A percentile compares a stretch with the other conserved stretches of the same genome.
phyloP scores from a whole-genome alignment of 1,140 invertebrate species.

The Galendromus occidentalis region DNA sequence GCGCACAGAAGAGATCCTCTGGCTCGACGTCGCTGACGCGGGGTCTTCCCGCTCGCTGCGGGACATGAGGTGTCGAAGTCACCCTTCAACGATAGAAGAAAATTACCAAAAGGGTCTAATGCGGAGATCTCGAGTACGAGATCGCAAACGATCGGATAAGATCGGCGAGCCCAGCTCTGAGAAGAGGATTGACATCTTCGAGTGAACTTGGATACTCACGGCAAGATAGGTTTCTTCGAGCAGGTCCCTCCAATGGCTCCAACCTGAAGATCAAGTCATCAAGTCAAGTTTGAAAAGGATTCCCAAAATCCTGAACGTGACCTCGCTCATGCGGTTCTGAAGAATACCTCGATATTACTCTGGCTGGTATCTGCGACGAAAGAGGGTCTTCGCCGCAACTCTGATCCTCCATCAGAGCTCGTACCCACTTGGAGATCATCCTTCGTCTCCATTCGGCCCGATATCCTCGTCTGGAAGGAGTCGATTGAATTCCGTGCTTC shows the following conservation, averaged over 20 bases:
- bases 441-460: background rate
- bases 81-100: background rate
- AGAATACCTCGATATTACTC: background rate
- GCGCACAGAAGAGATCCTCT: no score
- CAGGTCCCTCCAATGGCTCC: background rate
- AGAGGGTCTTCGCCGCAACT: background rate
- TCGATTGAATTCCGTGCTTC: background rate
- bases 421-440: background rate
- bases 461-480: background rate
- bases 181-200: background rate
- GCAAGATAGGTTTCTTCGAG: background rate
- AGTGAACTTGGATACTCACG: background rate
- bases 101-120: background rate
- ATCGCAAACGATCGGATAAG: background rate
- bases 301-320: background rate
- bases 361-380: background rate
- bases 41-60: background rate
- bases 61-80: background rate
- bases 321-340: background rate
- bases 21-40: background rate
- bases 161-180: background rate
- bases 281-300: background rate
- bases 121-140: background rate
- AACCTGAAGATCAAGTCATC: background rate
- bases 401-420: background rate